phyloP scores from a whole-genome alignment of 2,113 vertebrate genomes.

The Bubo bubo region DNA sequence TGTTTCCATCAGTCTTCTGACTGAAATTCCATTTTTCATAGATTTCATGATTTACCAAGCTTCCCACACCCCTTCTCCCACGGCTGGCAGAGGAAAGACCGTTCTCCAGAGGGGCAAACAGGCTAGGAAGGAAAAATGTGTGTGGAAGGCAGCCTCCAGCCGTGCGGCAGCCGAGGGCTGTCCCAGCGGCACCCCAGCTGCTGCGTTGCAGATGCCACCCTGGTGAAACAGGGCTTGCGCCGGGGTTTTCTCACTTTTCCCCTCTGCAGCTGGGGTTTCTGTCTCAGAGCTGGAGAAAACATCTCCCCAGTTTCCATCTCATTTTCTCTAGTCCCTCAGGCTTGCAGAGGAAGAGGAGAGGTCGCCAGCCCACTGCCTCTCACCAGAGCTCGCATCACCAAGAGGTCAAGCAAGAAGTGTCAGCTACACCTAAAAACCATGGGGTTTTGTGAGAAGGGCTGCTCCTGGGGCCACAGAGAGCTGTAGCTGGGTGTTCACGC shows the following conservation, averaged over 20 bases:
- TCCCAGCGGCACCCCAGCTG: no score
- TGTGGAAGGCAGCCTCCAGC: no score
- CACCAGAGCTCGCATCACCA: rapidly evolving
- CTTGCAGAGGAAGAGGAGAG: not conserved
- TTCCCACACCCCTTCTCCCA: rapidly evolving
- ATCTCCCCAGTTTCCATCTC: not conserved
- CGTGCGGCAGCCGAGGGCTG: no score
- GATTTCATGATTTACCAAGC: not conserved
- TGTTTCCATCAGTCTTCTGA: not conserved
- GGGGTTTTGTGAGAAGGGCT: no score
- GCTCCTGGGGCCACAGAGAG: rapidly evolving
- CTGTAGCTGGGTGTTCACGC: not conserved
- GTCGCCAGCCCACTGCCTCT: not conserved
- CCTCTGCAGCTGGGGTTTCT: no score
- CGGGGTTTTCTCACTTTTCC: no score
- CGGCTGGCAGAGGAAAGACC: rapidly evolving
- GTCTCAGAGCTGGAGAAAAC: not conserved
- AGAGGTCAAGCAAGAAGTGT: rapidly evolving
- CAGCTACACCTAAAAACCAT: not conserved
- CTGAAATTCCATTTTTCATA: not conserved
- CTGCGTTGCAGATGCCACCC: not conserved
- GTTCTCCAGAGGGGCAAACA: not conserved
- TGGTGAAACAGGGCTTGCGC: rapidly evolving
- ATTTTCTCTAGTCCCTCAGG: rapidly evolving
- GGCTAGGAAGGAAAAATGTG: rapidly evolving